These are phyloP conservation scores for Probaryconus sp. DNA, from an alignment of 1,140 invertebrate species.

Conservation along the genomic window DNA sequence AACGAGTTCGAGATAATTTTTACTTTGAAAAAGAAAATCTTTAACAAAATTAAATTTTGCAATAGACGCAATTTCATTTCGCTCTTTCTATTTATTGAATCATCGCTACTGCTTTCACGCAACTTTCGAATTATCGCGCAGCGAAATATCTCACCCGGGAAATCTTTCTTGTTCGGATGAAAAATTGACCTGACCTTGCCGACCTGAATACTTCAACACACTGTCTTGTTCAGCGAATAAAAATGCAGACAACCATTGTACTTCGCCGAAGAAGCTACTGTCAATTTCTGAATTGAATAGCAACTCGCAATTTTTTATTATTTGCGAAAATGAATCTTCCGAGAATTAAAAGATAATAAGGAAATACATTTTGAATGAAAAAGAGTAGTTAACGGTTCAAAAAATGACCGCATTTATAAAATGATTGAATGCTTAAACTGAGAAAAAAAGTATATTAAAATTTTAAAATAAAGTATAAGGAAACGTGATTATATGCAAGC, in stretches of 20 bases:
- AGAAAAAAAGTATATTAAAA: too few relatives aligned
- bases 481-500: too few relatives aligned
- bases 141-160: slow-evolving; percentile 13
- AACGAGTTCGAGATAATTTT: too few relatives aligned
- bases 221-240: slow-evolving; percentile 35
- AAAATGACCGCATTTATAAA: too few relatives aligned
- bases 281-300: slow-evolving; percentile 22
- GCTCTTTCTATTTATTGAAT: background rate
- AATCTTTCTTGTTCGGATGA: slow-evolving; percentile 27
- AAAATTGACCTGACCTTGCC: slow-evolving; percentile 43
- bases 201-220: slow-evolving; percentile 38
- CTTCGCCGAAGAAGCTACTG: slow-evolving; percentile 8
- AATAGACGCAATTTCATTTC: slow-evolving; percentile 8
- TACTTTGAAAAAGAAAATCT: too few relatives aligned
- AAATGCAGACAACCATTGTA: slow-evolving; percentile 33
- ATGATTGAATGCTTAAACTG: too few relatives aligned
- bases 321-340: background rate
- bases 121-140: slow-evolving; percentile 8
- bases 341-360: slow-evolving; percentile 2
- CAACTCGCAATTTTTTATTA: background rate
- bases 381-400: too few relatives aligned
- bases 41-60: background rate
- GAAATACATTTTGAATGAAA: background rate
- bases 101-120: slow-evolving; percentile 8
- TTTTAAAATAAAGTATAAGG: too few relatives aligned